Evolutionary conservation across 1,140 invertebrate species (phyloP).

Genomic region (Lordiphosa collinella): DNA sequence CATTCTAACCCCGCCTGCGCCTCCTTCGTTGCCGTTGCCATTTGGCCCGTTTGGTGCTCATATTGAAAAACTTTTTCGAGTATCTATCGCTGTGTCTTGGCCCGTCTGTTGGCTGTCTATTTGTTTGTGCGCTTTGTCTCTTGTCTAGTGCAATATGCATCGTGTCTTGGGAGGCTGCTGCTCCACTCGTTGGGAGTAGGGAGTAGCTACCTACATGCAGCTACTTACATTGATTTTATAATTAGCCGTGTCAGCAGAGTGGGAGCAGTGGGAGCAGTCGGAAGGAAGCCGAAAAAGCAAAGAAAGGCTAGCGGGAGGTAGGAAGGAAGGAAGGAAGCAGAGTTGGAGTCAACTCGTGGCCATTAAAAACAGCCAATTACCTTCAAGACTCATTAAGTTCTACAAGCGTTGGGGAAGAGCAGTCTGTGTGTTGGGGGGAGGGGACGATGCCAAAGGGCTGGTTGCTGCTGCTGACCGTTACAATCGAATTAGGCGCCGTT

Average conservation of each 20-base stretch:
- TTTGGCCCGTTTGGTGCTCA: constrained; percentile 14
- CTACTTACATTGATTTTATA: constrained; percentile 67
- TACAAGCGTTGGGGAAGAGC: constrained; percentile 19
- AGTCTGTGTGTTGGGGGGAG: not conserved
- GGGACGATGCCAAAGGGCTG: constrained; percentile 38
- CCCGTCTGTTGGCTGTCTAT: constrained; percentile 46
- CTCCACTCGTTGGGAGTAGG: too few species aligned
- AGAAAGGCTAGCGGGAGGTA: not conserved
- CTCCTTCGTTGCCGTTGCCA: not conserved
- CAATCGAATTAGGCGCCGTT: constrained; percentile 72
- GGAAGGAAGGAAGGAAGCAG: constrained; percentile 38
- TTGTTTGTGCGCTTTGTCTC: constrained; percentile 56
- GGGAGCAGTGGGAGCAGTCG: constrained; percentile 14
- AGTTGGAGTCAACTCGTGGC: constrained; percentile 63
- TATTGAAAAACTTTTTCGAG: constrained; percentile 70
- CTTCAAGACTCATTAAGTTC: constrained; percentile 73
- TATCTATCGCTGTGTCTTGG: constrained; percentile 52
- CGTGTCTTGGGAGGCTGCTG: constrained; percentile 37
- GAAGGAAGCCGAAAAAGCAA: not conserved
- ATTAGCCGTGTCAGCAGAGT: constrained; percentile 47
- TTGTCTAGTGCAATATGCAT: constrained; percentile 62
- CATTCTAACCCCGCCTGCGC: constrained; percentile 6
- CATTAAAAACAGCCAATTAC: constrained; percentile 72
- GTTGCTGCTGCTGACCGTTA: constrained; percentile 68
- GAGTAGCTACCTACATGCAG: constrained; percentile 6